Base-by-base conservation (phyloP, 2,888 invertebrate genomes). In the Thecocarcelia acutangulata region DNA sequence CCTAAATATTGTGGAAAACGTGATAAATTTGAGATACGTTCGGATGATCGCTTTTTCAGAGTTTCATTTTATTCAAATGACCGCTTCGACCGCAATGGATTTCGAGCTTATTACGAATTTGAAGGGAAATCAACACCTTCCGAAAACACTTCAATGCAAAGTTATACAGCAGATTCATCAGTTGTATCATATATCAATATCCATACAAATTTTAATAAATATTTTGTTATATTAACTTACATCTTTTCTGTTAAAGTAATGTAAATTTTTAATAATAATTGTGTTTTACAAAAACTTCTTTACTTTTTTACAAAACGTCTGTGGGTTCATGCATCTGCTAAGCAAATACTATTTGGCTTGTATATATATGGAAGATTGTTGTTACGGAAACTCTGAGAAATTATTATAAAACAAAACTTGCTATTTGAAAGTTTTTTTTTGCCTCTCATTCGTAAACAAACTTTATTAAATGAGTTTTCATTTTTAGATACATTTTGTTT, bases 61-160 rank as follows among this genome's bases (percentile, higher is more conserved):
- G 96, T 99, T 64, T 97, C 97, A 5, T 98, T 99, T 91, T 93
- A 95, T 88, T 97, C 98, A 4, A 98, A 99, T 90, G 96, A 97
- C 90, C 93, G 97, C 84, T 94, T 97, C 85, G 98, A 99, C 88
- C 97, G 96, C 52, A 96, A 96, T 33, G 98, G 98, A 56, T 99
- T 99, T 91, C 96, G 96, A 88, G 98, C 97, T 11, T 94, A 95
- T 84, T 98, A 97, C 91, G 95, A 96, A 88, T 98, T 98, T 91
- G 93, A 94, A 87, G 93, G 93, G 74, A 95, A 94, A 88, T 79
- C 84, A 74, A 80, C 85, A n/a, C 85, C 86, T n/a, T 84, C 85
- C 8, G 88, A 88, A 77, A 87, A 85, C 58, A 85, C 87, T 0
- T 89, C 89, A 0, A 85, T 87, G 70, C 87, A 88, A 66, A 87